A percentile compares a stretch with the other conserved stretches of the same genome.
Conservation (phyloP, 2,797 vertebrate species). For the Acipenser oxyrinchus region DNA sequence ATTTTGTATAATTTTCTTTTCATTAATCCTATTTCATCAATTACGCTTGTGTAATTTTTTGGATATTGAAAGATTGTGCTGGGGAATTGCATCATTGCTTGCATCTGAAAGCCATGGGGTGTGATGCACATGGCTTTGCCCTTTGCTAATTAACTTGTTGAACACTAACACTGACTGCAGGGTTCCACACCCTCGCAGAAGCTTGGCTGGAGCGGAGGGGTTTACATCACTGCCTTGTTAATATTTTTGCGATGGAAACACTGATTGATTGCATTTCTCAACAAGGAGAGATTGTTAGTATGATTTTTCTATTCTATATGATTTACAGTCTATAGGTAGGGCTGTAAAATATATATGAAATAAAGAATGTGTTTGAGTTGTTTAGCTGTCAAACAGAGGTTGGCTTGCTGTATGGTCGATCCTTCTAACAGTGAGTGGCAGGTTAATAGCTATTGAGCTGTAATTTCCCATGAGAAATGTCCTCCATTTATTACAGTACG, state of each 20-base stretch:
- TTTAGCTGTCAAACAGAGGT: too few species aligned
- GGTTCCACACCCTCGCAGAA: conserved; percentile 34
- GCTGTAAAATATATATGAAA: too few species aligned
- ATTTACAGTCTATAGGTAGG: too few species aligned
- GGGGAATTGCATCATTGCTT: conserved; percentile 43
- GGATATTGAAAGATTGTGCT: conserved; percentile 37
- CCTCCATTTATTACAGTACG: too few species aligned
- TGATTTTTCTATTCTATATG: too few species aligned
- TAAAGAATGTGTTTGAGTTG: too few species aligned
- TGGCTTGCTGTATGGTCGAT: too few species aligned
- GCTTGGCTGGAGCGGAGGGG: conserved; percentile 18
- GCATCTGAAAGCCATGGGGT: conserved; percentile 22
- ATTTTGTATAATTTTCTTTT: conserved; percentile 32
- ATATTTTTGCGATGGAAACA: conserved; percentile 16
- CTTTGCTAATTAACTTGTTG: conserved; percentile 26
- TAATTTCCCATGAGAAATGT: too few species aligned
- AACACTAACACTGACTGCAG: conserved; percentile 16
- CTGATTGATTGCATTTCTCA: conserved; percentile 3
- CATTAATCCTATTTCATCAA: conserved; percentile 37
- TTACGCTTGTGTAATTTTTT: conserved; percentile 47
- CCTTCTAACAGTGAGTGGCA: too few species aligned
- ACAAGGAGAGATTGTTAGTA: not conserved
- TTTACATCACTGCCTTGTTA: conserved; percentile 26
- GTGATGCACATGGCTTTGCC: conserved; percentile 21
- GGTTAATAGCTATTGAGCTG: too few species aligned